These are phyloP conservation scores for Halotydeus destructor DNA, from an alignment of 1,140 invertebrate genomes.

Conservation along the genomic window DNA sequence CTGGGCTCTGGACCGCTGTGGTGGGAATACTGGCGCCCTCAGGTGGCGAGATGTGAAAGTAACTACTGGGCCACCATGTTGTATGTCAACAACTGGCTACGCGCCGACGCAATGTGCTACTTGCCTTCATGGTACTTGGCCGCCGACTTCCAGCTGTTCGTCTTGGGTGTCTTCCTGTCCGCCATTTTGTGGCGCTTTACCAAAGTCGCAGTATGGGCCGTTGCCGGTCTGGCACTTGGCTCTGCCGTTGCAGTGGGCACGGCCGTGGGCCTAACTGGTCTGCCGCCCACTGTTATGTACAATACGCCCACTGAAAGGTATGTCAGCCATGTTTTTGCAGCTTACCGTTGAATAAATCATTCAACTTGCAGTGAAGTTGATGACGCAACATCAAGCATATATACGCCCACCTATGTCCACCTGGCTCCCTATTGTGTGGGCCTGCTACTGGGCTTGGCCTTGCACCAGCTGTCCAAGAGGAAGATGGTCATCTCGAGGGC, in stretches of 20 bases:
- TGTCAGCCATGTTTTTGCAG: background rate
- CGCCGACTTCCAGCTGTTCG: conserved; percentile 16
- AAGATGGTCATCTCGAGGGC: background rate
- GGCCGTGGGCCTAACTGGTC: background rate
- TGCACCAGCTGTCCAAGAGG: background rate
- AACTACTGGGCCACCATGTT: conserved; percentile 16
- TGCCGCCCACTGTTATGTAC: conserved; percentile 11
- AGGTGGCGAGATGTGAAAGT: conserved; percentile 12
- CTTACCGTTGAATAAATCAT: background rate
- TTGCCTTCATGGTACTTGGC: conserved; percentile 18
- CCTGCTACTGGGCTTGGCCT: background rate
- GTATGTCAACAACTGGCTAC: conserved; percentile 18
- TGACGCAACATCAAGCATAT: conserved; percentile 4
- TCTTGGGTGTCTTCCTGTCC: conserved; percentile 11
- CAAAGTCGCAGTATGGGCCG: background rate
- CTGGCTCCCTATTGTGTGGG: conserved; percentile 15
- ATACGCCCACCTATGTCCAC: conserved; percentile 15
- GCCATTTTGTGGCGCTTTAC: background rate
- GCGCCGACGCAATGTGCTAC: conserved; percentile 10
- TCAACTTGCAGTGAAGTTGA: background rate
- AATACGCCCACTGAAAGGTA: conserved; percentile 9
- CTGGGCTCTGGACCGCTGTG: conserved; percentile 15
- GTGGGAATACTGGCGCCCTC: conserved; percentile 12
- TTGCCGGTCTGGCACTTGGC: background rate
- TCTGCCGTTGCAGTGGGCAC: background rate